These are phyloP conservation scores for Manis pentadactyla DNA, from an alignment of 2,797 vertebrate species.

Conservation along the genomic window DNA sequence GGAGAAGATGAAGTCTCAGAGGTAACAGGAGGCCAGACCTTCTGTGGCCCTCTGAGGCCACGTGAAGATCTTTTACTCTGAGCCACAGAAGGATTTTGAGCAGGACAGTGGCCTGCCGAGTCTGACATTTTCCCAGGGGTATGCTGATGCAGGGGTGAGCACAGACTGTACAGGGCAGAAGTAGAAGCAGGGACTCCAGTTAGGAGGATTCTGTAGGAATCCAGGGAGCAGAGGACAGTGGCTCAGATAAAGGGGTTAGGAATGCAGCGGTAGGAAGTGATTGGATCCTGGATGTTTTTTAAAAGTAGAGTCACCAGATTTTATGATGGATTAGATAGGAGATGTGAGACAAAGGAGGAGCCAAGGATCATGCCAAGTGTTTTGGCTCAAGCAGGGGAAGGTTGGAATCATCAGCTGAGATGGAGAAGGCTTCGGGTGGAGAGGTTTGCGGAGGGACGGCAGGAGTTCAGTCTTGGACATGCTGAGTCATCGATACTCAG, in stretches of 20 bases:
- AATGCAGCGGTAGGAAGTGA: neutral
- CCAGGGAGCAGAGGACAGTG: neutral
- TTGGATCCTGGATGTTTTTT: neutral
- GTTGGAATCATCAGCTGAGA: neutral
- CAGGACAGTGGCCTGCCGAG: neutral
- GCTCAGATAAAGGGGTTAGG: neutral
- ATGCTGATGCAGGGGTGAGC: neutral
- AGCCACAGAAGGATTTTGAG: conserved; percentile 1
- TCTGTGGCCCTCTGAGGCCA: neutral
- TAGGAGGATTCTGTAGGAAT: neutral
- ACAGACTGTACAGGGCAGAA: neutral
- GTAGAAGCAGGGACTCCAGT: neutral
- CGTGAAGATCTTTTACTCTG: neutral
- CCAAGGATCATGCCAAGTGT: neutral
- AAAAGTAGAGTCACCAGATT: conserved; percentile 43
- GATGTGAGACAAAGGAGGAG: conserved; percentile 1
- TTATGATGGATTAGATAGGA: conserved; percentile 28
- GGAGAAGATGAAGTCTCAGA: neutral
- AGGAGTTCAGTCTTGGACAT: neutral
- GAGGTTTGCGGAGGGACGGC: neutral
- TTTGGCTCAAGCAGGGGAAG: conserved; percentile 22
- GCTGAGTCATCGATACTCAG: neutral
- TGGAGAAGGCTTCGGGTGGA: conserved; percentile 15
- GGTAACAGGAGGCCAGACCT: neutral
- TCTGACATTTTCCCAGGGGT: neutral